Evolutionary conservation across 2,888 invertebrate genomes (phyloP).

Genomic region (Oscheius sp.): DNA sequence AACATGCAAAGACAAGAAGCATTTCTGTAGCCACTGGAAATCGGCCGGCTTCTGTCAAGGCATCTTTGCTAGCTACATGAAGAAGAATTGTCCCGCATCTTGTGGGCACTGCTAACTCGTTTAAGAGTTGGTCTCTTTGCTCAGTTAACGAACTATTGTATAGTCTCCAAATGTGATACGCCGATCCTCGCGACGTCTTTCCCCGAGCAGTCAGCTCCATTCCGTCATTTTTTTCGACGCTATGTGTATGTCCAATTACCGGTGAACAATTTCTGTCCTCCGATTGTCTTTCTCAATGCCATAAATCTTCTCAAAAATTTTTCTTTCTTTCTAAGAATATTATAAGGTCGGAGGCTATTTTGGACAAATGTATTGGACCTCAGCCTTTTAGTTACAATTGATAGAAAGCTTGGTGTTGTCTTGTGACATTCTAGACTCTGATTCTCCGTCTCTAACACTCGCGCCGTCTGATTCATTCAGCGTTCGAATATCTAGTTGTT

Average conservation of each 20-base stretch:
- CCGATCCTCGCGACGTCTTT: neutral
- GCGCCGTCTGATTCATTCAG: conserved; percentile 15
- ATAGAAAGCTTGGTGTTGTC: conserved; percentile 18
- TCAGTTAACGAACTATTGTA: neutral
- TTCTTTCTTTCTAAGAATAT: neutral
- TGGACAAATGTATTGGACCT: neutral
- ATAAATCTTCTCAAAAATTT: conserved; percentile 3
- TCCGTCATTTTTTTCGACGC: conserved; percentile 19
- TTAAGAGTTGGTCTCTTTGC: neutral
- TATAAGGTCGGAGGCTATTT: too few relatives aligned
- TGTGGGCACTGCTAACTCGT: conserved; percentile 60
- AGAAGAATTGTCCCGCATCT: conserved; percentile 63
- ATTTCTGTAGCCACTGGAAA: conserved; percentile 67
- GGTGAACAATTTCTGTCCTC: conserved; percentile 24
- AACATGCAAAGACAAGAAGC: conserved; percentile 62
- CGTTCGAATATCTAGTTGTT: too few relatives aligned
- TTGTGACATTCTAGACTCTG: conserved; percentile 20
- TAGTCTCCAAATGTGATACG: conserved; percentile 13
- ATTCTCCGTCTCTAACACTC: conserved; percentile 15
- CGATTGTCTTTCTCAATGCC: conserved; percentile 26
- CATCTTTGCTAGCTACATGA: conserved; percentile 67
- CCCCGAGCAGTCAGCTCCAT: conserved; percentile 22
- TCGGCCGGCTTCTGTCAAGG: conserved; percentile 68
- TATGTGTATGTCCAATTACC: conserved; percentile 31
- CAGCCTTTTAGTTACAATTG: neutral